Base-by-base conservation (phyloP, 1,140 invertebrate species). In the Acyrthosiphon pisum region DNA sequence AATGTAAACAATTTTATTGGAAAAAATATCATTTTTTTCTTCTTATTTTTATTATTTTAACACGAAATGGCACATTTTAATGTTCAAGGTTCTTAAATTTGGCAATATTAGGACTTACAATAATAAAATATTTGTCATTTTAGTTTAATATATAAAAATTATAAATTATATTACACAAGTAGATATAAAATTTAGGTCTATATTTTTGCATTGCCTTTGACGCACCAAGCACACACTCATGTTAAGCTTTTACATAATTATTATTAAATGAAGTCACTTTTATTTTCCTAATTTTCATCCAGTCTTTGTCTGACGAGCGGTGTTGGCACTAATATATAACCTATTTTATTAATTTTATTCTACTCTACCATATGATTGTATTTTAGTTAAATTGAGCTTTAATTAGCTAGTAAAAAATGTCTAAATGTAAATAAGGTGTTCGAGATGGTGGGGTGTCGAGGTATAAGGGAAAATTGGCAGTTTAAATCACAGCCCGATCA, bases 21-120 rank as follows among this genome's bases (percentile, higher is more conserved):
- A 56, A 93, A 93, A 93, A 93, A 93, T 50, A 53, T 53, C 26
- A 20, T 84, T 84, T 92, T 92, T 83, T 92, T 92, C 53, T 41
- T 56, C 23, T 46, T 90, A 60, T 46, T 90, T 92, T 41, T 60
- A 41, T 48, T 90, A 50, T 50, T 90, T 90, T 84, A 53, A 86
- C 46, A 84, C 91, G 91, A 93, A 93, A 93, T 93, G 91, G 91
- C 91, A 93, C 91, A 93, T 93, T 93, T 93, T 93, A 93, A 93
- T 93, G 35, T 93, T 93, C 30, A 86, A 84, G 91, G 81, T 68
- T 84, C 48, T 84, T 84, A 93, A 50, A 86, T 93, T 93, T 93
- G 91, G 91, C 91, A 93, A 93, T 93, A 53, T 86, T 93, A 93
- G 91, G 91, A 93, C 91, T 93, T 86, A 93, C 18, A 93, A 84